Conservation (phyloP, 2,797 vertebrate genomes). For the Acanthis flammea region DNA sequence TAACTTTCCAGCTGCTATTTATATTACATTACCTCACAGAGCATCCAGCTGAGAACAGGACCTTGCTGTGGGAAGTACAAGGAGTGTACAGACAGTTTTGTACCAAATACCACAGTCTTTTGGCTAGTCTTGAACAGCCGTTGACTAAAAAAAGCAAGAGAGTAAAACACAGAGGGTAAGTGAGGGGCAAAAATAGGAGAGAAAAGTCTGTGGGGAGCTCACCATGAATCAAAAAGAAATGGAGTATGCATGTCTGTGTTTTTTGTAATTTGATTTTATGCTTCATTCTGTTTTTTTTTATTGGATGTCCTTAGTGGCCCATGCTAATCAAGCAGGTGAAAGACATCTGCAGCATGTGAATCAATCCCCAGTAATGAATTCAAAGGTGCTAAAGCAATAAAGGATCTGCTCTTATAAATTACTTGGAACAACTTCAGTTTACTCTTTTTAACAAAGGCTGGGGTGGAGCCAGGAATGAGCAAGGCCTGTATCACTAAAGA, state of each 20-base stretch:
- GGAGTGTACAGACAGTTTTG: background rate
- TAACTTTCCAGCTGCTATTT: constrained; percentile 13
- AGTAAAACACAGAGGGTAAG: background rate
- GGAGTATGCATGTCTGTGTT: background rate
- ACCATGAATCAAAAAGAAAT: background rate
- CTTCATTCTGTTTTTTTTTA: background rate
- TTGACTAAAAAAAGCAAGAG: background rate
- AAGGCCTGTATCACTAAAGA: background rate
- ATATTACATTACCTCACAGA: background rate
- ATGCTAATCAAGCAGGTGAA: background rate
- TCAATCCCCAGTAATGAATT: background rate
- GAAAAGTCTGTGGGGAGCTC: background rate
- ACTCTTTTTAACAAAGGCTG: background rate
- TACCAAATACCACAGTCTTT: background rate
- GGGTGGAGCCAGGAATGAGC: background rate
- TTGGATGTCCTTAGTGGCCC: background rate
- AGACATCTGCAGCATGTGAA: background rate
- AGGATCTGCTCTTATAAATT: background rate
- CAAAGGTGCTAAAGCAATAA: background rate
- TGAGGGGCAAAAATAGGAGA: background rate
- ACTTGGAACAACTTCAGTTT: background rate
- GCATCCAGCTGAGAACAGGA: background rate
- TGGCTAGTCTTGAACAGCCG: background rate
- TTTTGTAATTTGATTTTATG: background rate
- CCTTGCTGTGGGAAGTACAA: background rate